Evolutionary conservation across 2,797 vertebrate species (phyloP), one percentile per base, ranked within the genome.

Genomic region (Momotus momota): DNA sequence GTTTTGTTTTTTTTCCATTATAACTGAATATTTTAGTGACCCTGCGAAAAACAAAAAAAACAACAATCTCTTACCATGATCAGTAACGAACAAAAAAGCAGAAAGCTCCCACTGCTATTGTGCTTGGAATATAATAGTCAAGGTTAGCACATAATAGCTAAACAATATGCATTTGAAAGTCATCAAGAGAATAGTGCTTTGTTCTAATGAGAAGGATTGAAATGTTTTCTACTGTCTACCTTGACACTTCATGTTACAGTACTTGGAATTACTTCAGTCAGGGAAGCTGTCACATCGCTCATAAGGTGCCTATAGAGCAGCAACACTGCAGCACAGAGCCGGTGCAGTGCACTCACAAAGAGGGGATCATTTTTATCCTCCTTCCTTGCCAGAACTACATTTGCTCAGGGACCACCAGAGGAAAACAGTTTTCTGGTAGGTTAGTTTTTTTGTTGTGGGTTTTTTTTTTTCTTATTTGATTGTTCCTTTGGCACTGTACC

Each of bases 151-250:
- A 73, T 93, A 95, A 95, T 94, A 96, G 95, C 94, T 94, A 97
- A 96, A 96, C 96, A 97, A 96, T 96, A 96, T 95, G 96, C 96
- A 95, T 96, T 90, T 96, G 96, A 97, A 97, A 96, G 93, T 92
- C 86, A 12, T 85, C 94, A 94, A 69, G 94, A 95, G 96, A 96
- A 90, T 95, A 96, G 78, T 20, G 83, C 94, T 96, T 97, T 95
- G 95, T 96, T 96, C 93, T 96, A 95, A 94, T 94, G 96, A 96
- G 95, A 96, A 96, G 96, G 92, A 95, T 96, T 96, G 96, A 96
- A 97, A 95, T 95, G 90, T 95, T 97, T 97, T 95, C 96, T 95
- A 21, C 94, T 95, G 93, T 95, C 96, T 96, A 92, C 94, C 96
- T 96, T 95, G 96, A 97, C 96, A 97, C 93, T 94, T 95, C 81